Conservation (phyloP, 2,113 vertebrate species). For the Silurus glanis region DNA sequence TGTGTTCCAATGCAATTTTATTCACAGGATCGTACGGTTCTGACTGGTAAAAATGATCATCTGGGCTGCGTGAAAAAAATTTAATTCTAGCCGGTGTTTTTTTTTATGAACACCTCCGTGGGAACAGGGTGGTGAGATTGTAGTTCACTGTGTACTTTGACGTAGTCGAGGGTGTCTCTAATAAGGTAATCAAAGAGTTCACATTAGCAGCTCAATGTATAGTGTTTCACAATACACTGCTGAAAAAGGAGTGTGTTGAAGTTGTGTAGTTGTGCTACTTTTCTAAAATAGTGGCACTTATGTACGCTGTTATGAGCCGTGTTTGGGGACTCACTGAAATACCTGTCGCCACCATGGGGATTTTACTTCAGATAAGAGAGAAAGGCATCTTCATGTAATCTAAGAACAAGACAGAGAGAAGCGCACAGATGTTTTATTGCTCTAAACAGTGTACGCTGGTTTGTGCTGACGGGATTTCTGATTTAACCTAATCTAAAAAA, state of each 20-base stretch:
- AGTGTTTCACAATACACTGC: neutral
- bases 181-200: neutral
- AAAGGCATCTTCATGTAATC: neutral
- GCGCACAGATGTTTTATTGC: neutral
- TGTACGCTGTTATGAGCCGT: constrained; percentile 10
- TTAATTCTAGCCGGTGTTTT: neutral
- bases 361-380: neutral
- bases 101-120: neutral
- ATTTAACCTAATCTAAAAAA: neutral
- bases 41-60: neutral
- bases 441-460: neutral
- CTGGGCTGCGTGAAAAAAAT: neutral
- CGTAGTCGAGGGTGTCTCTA: neutral
- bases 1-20: neutral
- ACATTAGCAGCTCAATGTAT: neutral
- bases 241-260: neutral
- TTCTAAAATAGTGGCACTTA: constrained; percentile 10
- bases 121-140: neutral
- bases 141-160: neutral
- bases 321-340: neutral
- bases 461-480: neutral
- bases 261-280: constrained; percentile 2
- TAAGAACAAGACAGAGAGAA: neutral
- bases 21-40: neutral
- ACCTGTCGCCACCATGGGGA: neutral